phyloP scores from a whole-genome alignment of 2,113 vertebrate species.

The Myiozetetes cayanensis region DNA sequence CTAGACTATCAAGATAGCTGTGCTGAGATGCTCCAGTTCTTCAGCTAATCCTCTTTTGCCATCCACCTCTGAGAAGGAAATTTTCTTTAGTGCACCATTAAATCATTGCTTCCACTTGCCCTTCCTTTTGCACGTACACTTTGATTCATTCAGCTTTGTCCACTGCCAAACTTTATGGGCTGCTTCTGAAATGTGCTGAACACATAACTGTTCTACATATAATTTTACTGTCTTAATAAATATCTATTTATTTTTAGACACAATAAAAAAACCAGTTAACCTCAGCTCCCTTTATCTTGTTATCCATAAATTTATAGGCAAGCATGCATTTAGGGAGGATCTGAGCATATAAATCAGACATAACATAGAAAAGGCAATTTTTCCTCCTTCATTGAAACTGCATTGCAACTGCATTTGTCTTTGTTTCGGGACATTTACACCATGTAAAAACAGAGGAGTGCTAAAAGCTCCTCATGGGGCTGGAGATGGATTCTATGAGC shows the following conservation, averaged over 20 bases:
- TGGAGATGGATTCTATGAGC: background rate
- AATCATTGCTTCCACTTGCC: background rate
- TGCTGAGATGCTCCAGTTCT: background rate
- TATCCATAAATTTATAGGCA: background rate
- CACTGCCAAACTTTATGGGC: background rate
- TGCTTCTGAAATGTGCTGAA: background rate
- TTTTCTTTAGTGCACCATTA: background rate
- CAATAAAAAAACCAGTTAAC: background rate
- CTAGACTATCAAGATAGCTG: background rate
- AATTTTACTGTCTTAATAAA: slow-evolving; percentile 1
- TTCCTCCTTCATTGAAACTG: background rate
- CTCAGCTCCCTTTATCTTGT: background rate
- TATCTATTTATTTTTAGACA: background rate
- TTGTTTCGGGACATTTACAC: fast-evolving
- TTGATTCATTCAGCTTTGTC: background rate
- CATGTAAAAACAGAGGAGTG: background rate
- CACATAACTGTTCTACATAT: background rate
- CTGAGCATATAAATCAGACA: background rate
- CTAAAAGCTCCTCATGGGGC: background rate
- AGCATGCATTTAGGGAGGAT: background rate
- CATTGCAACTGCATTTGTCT: background rate
- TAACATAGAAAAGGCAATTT: background rate
- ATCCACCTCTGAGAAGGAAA: background rate
- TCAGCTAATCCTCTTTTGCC: background rate
- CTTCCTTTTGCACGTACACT: background rate